Evolutionary conservation across 2,888 invertebrate species (phyloP).

Genomic region (Caenorhabditis sp.): DNA sequence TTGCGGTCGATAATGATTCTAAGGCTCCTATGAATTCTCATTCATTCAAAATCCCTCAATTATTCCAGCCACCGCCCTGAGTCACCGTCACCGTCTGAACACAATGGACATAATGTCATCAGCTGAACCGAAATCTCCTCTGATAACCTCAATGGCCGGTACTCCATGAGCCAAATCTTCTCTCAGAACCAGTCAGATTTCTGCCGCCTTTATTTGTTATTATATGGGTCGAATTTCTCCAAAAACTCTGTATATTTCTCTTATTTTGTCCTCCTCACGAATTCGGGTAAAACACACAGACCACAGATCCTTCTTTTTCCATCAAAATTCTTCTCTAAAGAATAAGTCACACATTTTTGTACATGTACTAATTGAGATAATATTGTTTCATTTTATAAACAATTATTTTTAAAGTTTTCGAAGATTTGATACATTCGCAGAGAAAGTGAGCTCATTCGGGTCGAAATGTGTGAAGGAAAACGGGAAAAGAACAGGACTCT

Average conservation of each 20-base stretch:
- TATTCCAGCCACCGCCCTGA: conserved; percentile 52
- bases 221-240: conserved; percentile 37
- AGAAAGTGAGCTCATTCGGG: conserved; percentile 35
- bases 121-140: conserved; percentile 51
- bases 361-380: no score
- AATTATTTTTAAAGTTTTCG: conserved; percentile 11
- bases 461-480: neutral
- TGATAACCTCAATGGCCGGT: conserved; percentile 50
- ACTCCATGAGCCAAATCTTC: conserved; percentile 36
- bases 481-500: neutral
- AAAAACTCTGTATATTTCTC: conserved; percentile 11
- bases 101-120: conserved; percentile 60
- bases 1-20: no score
- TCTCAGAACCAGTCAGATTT: conserved; percentile 24
- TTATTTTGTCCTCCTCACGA: conserved; percentile 14
- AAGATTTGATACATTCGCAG: neutral
- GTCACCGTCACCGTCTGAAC: conserved; percentile 50
- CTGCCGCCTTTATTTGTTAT: conserved; percentile 32
- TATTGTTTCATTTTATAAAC: conserved; percentile 26
- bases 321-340: neutral
- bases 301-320: conserved; percentile 13
- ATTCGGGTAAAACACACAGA: neutral
- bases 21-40: no score
- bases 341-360: neutral
- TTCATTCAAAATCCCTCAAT: neutral